Percentiles rank a stretch among this genome's conserved stretches.
Evolutionary conservation across 2,888 invertebrate species (phyloP).

Genomic region (Tipula unca): DNA sequence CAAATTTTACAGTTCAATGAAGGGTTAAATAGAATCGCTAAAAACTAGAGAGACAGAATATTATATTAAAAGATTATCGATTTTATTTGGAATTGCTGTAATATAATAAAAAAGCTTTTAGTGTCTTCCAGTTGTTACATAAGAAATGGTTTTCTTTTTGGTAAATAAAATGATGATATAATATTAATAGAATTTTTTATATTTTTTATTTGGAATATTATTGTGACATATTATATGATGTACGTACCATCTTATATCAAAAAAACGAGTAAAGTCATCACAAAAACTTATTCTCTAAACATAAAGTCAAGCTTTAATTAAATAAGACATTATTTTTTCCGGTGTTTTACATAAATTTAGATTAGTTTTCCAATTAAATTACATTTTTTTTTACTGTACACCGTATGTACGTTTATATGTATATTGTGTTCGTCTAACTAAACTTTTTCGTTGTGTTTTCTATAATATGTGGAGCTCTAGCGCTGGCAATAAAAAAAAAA

Average conservation of each 20-base stretch:
- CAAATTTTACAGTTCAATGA: neutral
- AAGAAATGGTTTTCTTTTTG: neutral
- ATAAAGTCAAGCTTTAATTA: neutral
- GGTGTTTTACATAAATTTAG: conserved; percentile 14
- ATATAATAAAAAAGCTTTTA: neutral
- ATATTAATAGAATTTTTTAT: neutral
- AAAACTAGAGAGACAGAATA: neutral
- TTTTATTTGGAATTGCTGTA: neutral
- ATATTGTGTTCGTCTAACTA: neutral
- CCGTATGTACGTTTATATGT: neutral
- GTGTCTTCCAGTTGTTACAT: neutral
- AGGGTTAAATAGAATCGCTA: neutral
- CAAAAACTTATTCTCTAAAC: neutral
- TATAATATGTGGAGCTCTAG: neutral
- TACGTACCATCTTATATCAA: neutral
- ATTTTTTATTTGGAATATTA: neutral
- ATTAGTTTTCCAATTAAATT: conserved; percentile 8
- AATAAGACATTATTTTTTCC: conserved; percentile 4
- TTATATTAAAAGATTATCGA: neutral
- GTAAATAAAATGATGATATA: neutral
- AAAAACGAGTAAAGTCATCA: neutral
- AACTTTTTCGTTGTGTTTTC: neutral
- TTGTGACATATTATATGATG: neutral
- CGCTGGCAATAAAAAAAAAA: neutral
- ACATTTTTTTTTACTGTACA: neutral